Evolutionary conservation across 2,888 invertebrate species (phyloP).

Genomic region (Synergus japonicus): DNA sequence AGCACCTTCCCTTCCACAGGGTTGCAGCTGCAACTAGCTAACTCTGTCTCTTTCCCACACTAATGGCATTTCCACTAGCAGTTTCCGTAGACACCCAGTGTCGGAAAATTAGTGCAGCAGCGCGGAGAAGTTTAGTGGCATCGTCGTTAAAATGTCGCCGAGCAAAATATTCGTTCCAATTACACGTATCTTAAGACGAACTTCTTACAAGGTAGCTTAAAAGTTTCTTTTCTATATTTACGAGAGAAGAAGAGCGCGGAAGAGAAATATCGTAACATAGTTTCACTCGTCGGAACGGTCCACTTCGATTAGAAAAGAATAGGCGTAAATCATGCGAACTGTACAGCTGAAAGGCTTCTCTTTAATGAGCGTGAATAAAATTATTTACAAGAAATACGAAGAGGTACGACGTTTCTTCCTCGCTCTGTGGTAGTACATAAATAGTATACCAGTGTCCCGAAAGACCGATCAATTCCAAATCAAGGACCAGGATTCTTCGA

Average conservation of each 20-base stretch:
- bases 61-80: conserved; percentile 16
- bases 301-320: conserved; percentile 33
- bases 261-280: conserved; percentile 16
- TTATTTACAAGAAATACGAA: conserved; percentile 31
- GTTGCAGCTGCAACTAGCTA: neutral
- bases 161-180: conserved; percentile 32
- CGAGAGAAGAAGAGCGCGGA: conserved; percentile 27
- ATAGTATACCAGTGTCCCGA: neutral
- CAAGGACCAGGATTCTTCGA: conserved; percentile 2
- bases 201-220: conserved; percentile 21
- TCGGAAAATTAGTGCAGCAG: conserved; percentile 36
- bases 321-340: conserved; percentile 30
- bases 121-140: conserved; percentile 36
- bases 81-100: conserved; percentile 4
- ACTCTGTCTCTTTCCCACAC: neutral
- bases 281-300: conserved; percentile 18
- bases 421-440: conserved; percentile 15
- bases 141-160: conserved; percentile 19
- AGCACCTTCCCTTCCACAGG: neutral
- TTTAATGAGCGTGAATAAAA: conserved; percentile 5
- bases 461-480: conserved; percentile 24
- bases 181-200: conserved; percentile 26
- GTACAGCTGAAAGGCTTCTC: conserved; percentile 38
- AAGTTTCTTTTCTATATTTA: conserved; percentile 23
- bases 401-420: neutral